These are phyloP conservation scores for Nomada hirtipes DNA, from an alignment of 2,888 invertebrate species.

Conservation along the genomic window DNA sequence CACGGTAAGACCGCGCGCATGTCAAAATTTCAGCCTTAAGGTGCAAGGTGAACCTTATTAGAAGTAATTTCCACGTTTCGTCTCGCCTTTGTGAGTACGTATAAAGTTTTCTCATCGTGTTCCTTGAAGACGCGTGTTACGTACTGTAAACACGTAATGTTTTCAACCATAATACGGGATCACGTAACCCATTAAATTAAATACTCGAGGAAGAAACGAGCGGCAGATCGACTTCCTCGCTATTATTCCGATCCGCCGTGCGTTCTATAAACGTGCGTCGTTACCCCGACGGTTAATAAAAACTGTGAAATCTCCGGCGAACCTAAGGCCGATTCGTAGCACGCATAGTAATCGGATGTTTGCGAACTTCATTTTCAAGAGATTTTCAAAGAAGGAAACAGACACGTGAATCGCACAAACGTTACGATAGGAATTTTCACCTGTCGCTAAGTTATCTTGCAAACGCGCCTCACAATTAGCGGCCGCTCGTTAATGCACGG, in stretches of 20 bases:
- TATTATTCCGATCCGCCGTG: slow-evolving; percentile 49
- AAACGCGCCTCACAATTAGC: slow-evolving; percentile 33
- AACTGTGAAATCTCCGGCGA: too few relatives aligned
- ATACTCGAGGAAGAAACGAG: slow-evolving; percentile 7
- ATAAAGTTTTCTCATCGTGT: neutral
- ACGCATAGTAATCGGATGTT: slow-evolving; percentile 1
- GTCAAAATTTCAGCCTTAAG: neutral
- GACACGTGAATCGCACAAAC: neutral
- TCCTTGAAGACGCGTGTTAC: slow-evolving; percentile 9
- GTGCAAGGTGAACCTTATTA: neutral
- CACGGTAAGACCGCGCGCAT: too few relatives aligned
- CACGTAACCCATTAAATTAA: slow-evolving; percentile 55
- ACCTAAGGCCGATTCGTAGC: neutral
- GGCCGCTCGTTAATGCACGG: slow-evolving; percentile 10
- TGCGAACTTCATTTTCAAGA: neutral
- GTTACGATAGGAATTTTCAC: neutral
- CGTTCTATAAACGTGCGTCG: slow-evolving; percentile 19
- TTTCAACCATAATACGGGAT: slow-evolving; percentile 41
- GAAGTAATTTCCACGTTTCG: neutral
- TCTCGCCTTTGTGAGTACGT: neutral
- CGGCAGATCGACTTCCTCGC: slow-evolving; percentile 20
- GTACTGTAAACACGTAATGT: slow-evolving; percentile 38
- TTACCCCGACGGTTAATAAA: too few relatives aligned
- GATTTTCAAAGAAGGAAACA: neutral
- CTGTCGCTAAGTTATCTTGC: slow-evolving; percentile 1